Conservation (phyloP, 2,113 vertebrate genomes). For the rabbit (Oryctolagus cuniculus) region mOryCun1.1 NC_091436.1:143118001-143118500, state of each 20-base stretch:
- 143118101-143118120: background rate
- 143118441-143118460: background rate
- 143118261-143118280: background rate
- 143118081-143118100: slow-evolving; percentile 15
- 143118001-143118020: background rate
- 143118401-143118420: background rate
- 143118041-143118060: background rate
- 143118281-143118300: background rate
- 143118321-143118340: slow-evolving; percentile 32
- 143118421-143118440: background rate
- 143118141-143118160: background rate
- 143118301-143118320: slow-evolving; percentile 39
- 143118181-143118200: background rate
- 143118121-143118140: background rate
- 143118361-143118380: slow-evolving; percentile 54
- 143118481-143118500: no score
- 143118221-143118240: slow-evolving; percentile 11
- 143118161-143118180: background rate
- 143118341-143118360: slow-evolving; percentile 67
- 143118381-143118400: slow-evolving; percentile 45
- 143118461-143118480: background rate
- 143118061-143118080: slow-evolving; percentile 30
- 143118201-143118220: background rate
- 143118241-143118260: slow-evolving; percentile 68
- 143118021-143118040: background rate